These are phyloP conservation scores for Sarcophaga peregrina DNA, from an alignment of 1,140 invertebrate species.

Conservation along the genomic window DNA sequence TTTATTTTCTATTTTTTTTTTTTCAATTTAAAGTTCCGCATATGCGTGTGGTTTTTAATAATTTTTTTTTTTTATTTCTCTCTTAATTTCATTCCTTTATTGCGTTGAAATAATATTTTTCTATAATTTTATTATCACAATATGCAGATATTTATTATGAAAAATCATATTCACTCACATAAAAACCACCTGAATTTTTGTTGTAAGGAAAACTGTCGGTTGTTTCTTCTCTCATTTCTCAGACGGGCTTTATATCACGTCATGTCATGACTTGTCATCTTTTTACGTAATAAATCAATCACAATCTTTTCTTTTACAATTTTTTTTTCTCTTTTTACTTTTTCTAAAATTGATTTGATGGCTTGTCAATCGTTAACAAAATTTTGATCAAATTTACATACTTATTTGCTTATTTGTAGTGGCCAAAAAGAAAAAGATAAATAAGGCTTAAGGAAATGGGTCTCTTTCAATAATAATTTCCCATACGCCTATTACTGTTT, in stretches of 20 bases:
- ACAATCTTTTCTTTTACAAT: background rate
- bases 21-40: background rate
- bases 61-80: too few relatives aligned
- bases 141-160: too few relatives aligned
- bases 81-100: background rate
- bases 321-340: background rate
- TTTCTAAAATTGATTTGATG: background rate
- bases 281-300: conserved; percentile 16
- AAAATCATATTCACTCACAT: too few relatives aligned
- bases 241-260: background rate
- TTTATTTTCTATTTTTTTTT: too few relatives aligned
- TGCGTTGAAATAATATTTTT: too few relatives aligned
- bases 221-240: background rate
- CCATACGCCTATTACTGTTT: background rate
- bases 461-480: background rate
- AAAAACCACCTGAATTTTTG: background rate
- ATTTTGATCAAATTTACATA: background rate
- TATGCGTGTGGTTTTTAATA: conserved; percentile 33
- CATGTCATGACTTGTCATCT: background rate
- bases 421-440: background rate
- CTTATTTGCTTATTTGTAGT: background rate
- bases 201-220: background rate
- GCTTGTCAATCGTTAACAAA: background rate
- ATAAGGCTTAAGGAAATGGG: background rate
- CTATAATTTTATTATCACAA: too few relatives aligned